Percentiles rank a stretch among this genome's conserved stretches.
Evolutionary conservation across 2,888 invertebrate species (phyloP).

Genomic region (Mythimna impura): DNA sequence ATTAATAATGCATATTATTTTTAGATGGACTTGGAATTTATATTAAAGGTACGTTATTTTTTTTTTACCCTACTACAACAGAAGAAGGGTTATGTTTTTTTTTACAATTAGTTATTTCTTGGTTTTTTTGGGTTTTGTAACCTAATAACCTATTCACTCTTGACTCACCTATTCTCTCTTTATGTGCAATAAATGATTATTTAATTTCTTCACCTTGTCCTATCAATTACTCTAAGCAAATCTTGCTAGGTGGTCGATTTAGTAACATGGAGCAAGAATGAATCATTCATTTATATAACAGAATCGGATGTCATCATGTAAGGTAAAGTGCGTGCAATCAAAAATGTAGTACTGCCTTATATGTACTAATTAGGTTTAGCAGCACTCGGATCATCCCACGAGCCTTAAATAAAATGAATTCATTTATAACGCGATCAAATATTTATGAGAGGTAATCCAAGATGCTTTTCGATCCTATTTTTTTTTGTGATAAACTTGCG

Average conservation of each 20-base stretch:
- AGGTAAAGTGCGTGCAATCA: slow-evolving; percentile 31
- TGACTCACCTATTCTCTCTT: too few relatives aligned
- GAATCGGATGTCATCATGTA: slow-evolving; percentile 44
- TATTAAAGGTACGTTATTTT: too few relatives aligned
- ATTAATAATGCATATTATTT: too few relatives aligned
- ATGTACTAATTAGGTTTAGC: slow-evolving; percentile 41
- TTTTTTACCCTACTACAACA: too few relatives aligned
- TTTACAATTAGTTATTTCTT: too few relatives aligned
- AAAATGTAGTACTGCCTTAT: slow-evolving; percentile 17
- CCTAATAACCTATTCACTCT: too few relatives aligned
- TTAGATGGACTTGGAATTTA: too few relatives aligned
- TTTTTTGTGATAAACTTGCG: too few relatives aligned
- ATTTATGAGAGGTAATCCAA: slow-evolving; percentile 33
- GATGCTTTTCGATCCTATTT: not conserved
- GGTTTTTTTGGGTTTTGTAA: too few relatives aligned
- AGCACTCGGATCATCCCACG: slow-evolving; percentile 34
- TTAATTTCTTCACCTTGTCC: too few relatives aligned
- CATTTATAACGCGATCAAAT: slow-evolving; percentile 32
- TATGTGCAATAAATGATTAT: too few relatives aligned
- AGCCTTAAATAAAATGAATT: slow-evolving; percentile 23
- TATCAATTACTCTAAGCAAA: not conserved
- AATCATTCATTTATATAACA: slow-evolving; percentile 51
- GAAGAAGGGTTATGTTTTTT: too few relatives aligned
- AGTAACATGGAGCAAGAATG: slow-evolving; percentile 39
- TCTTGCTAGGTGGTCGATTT: not conserved